These are phyloP conservation scores for Ectropis crepuscularia DNA, from an alignment of 2,888 invertebrate species.

Conservation along the genomic window DNA sequence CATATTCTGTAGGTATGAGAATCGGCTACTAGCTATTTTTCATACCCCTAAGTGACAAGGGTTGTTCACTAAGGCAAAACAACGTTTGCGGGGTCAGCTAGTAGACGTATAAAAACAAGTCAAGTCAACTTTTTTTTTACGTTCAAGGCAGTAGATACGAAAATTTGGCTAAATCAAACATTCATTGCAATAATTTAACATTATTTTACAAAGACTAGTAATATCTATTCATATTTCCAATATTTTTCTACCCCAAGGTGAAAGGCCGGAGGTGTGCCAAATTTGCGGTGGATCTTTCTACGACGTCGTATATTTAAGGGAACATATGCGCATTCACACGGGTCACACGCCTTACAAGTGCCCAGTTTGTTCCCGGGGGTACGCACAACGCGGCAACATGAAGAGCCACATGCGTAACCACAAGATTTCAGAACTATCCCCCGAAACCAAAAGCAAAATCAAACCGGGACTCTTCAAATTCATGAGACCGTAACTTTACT, in stretches of 20 bases:
- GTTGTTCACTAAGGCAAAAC: too few relatives aligned
- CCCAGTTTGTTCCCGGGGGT: constrained; percentile 74
- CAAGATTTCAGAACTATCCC: constrained; percentile 69
- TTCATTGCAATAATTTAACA: too few relatives aligned
- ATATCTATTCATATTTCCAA: background rate
- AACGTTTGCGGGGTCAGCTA: too few relatives aligned
- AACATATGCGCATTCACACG: constrained; percentile 78
- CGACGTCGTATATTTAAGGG: constrained; percentile 71
- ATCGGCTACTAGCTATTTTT: too few relatives aligned
- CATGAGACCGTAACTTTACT: constrained; percentile 46
- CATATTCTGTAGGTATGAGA: too few relatives aligned
- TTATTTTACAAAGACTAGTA: too few relatives aligned
- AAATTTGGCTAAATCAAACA: too few relatives aligned
- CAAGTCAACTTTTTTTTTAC: too few relatives aligned
- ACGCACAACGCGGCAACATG: constrained; percentile 78
- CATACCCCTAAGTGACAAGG: too few relatives aligned
- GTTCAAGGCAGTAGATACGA: too few relatives aligned
- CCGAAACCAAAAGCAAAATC: constrained; percentile 61
- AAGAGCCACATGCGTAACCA: constrained; percentile 77
- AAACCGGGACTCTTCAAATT: constrained; percentile 71
- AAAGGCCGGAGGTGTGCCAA: constrained; percentile 69
- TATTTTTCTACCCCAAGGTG: constrained; percentile 58
- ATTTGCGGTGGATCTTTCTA: constrained; percentile 72
- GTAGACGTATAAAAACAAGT: too few relatives aligned
- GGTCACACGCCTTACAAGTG: constrained; percentile 79